These are phyloP conservation scores for Apteryx owenii DNA, from an alignment of 2,113 vertebrate species.

Conservation along the genomic window DNA sequence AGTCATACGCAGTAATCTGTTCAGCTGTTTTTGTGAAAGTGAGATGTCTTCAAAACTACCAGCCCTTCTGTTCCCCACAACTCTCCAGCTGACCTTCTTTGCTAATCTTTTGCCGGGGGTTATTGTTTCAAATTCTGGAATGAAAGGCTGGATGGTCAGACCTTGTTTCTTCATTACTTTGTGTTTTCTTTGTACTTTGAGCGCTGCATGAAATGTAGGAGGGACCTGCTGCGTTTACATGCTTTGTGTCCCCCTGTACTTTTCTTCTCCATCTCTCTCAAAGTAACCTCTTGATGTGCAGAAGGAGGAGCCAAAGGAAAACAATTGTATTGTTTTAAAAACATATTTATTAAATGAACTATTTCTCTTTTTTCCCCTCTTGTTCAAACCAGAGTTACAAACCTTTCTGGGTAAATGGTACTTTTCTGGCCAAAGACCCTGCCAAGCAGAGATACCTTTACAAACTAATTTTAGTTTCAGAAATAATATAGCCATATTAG, in stretches of 20 bases:
- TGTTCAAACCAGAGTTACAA: neutral
- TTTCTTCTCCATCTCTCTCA: neutral
- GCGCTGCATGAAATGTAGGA: neutral
- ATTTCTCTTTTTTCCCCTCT: neutral
- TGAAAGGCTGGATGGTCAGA: neutral
- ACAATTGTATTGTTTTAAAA: neutral
- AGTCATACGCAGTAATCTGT: neutral
- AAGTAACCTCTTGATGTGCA: neutral
- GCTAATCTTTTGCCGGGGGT: conserved; percentile 10
- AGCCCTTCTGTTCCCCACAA: neutral
- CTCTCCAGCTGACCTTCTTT: neutral
- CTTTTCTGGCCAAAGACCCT: neutral
- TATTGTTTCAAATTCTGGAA: conserved; percentile 52
- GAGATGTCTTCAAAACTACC: neutral
- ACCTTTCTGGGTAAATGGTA: neutral
- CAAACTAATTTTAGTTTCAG: neutral
- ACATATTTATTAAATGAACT: neutral
- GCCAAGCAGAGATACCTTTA: neutral
- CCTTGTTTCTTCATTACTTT: conserved; percentile 1
- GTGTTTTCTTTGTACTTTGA: conserved; percentile 39
- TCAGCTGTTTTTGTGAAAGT: neutral
- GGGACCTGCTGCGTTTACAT: neutral
- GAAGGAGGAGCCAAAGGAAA: neutral
- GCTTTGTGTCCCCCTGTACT: neutral
- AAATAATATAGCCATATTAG: neutral